A percentile compares a stretch with the other conserved stretches of the same genome.
Conservation (phyloP, 2,797 vertebrate genomes). For the Ibycter americanus region DNA sequence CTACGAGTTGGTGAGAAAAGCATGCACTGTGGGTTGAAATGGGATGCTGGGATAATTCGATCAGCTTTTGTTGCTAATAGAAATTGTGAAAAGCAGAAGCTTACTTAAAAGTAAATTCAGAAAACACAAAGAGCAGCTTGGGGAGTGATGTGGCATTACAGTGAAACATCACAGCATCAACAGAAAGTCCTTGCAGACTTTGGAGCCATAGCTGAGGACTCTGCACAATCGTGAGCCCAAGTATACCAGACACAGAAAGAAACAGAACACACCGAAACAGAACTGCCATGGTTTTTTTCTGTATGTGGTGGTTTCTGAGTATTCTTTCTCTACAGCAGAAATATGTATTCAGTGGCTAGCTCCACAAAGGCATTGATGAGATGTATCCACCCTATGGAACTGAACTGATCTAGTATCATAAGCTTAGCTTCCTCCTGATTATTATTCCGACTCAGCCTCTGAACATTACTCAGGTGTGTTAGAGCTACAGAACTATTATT, state of each 20-base stretch:
- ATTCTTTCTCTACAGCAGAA: not conserved
- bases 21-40: not conserved
- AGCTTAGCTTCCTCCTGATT: not conserved
- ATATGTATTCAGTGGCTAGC: not conserved
- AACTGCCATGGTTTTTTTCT: not conserved
- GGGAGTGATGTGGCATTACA: not conserved
- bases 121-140: not conserved
- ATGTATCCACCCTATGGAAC: accelerated
- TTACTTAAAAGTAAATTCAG: not conserved
- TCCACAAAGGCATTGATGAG: not conserved
- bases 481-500: not conserved
- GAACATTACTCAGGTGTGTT: not conserved
- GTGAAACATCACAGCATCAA: not conserved
- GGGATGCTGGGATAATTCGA: not conserved
- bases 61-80: not conserved
- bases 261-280: not conserved
- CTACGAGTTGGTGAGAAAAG: not conserved
- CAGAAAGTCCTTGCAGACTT: not conserved
- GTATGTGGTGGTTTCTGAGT: not conserved
- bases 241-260: not conserved
- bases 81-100: not conserved
- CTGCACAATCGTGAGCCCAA: not conserved
- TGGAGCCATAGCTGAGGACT: not conserved
- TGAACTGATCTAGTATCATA: not conserved
- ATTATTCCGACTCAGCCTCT: not conserved